A percentile compares a stretch with the other conserved stretches of the same genome.
Conservation (phyloP, 2,113 vertebrate genomes). For the Dromas ardeola region DNA sequence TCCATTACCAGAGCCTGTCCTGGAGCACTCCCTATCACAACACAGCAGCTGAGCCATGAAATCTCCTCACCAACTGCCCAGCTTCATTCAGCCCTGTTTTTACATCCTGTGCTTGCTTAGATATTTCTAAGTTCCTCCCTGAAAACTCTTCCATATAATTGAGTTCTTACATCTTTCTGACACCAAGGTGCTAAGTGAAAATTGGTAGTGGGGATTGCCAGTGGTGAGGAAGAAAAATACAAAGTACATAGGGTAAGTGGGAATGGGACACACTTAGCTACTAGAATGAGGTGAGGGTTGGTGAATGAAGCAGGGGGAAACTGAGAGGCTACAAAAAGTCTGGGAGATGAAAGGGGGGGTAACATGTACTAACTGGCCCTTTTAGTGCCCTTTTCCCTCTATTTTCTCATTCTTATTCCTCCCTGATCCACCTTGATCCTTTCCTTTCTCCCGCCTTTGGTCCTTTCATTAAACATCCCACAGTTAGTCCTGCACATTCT, state of each 20-base stretch:
- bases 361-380: neutral
- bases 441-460: neutral
- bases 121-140: neutral
- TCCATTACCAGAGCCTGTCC: neutral
- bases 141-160: neutral
- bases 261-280: neutral
- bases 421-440: neutral
- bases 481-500: neutral
- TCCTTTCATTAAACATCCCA: neutral
- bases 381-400: neutral
- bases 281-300: neutral
- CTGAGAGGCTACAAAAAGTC: neutral
- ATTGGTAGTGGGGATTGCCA: neutral
- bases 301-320: neutral
- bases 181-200: neutral
- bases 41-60: neutral
- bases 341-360: neutral
- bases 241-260: neutral
- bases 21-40: neutral
- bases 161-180: neutral
- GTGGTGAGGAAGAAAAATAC: neutral
- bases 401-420: neutral
- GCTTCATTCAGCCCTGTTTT: neutral
- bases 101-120: neutral
- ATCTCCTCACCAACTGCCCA: neutral